phyloP scores from a whole-genome alignment of 2,888 invertebrate species.

The Chorisops tibialis region DNA sequence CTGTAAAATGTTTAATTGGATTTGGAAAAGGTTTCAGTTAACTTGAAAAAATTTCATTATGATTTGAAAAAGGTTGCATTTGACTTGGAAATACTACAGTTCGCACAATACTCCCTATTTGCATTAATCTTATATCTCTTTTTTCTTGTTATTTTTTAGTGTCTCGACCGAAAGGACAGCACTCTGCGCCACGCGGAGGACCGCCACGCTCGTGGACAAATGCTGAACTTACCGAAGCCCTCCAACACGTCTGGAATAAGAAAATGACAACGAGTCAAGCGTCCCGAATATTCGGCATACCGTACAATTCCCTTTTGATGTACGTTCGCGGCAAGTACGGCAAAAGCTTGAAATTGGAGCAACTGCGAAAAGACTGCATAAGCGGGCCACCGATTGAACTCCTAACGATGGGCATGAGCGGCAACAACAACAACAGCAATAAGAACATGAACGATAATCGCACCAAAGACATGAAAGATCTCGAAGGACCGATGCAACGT shows the following conservation, averaged over 20 bases:
- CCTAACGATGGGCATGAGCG: slow-evolving; percentile 60
- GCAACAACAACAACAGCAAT: slow-evolving; percentile 56
- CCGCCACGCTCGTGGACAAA: slow-evolving; percentile 92
- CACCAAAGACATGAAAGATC: slow-evolving; percentile 43
- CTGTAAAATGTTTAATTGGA: too few species aligned
- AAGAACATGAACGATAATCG: slow-evolving; percentile 45
- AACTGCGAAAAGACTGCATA: slow-evolving; percentile 83
- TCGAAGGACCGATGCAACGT: slow-evolving; percentile 53
- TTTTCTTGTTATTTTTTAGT: slow-evolving; percentile 54
- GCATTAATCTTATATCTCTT: too few species aligned
- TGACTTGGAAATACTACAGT: too few species aligned
- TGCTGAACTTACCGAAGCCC: slow-evolving; percentile 83
- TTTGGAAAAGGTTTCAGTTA: too few species aligned
- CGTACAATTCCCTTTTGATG: slow-evolving; percentile 90
- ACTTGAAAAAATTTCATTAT: too few species aligned
- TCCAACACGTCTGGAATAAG: slow-evolving; percentile 93
- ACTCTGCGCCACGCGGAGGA: slow-evolving; percentile 85
- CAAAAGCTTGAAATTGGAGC: slow-evolving; percentile 85
- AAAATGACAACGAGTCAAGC: slow-evolving; percentile 93
- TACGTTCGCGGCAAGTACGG: slow-evolving; percentile 90
- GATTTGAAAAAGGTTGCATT: too few species aligned
- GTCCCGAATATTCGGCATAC: slow-evolving; percentile 84
- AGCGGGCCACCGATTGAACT: slow-evolving; percentile 73
- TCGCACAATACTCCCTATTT: too few species aligned
- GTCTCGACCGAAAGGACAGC: slow-evolving; percentile 84